These are phyloP conservation scores for Copidosoma aretas DNA, from an alignment of 2,888 invertebrate genomes.

Conservation along the genomic window DNA sequence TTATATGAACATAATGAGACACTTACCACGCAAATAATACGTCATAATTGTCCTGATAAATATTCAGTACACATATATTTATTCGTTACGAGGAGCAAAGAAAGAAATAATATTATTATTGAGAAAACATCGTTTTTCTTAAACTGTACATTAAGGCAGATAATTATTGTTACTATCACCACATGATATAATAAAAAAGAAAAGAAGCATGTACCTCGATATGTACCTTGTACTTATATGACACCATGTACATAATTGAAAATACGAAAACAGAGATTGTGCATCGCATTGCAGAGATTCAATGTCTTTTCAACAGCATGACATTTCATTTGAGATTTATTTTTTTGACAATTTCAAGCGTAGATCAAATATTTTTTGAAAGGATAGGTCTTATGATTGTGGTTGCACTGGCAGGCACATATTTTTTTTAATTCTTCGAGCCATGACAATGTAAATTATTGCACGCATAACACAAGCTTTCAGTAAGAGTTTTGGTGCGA, in stretches of 20 bases:
- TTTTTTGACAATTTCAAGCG: slow-evolving; percentile 26
- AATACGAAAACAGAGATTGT: slow-evolving; percentile 38
- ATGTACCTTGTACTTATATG: slow-evolving; percentile 55
- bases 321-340: slow-evolving; percentile 48
- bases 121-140: slow-evolving; percentile 17
- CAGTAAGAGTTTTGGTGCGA: neutral
- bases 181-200: neutral
- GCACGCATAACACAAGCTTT: slow-evolving; percentile 13
- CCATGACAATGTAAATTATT: slow-evolving; percentile 11
- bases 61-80: slow-evolving; percentile 24
- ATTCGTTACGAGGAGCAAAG: neutral
- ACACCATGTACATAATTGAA: slow-evolving; percentile 51
- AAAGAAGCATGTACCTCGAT: slow-evolving; percentile 44
- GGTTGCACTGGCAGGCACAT: slow-evolving; percentile 19
- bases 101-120: slow-evolving; percentile 16
- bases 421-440: slow-evolving; percentile 33
- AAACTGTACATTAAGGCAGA: slow-evolving; percentile 32
- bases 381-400: slow-evolving; percentile 30
- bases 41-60: slow-evolving; percentile 26
- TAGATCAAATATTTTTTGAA: slow-evolving; percentile 1
- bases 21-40: slow-evolving; percentile 20
- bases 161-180: slow-evolving; percentile 30
- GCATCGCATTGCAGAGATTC: slow-evolving; percentile 28
- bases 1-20: neutral
- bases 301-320: slow-evolving; percentile 58